These are phyloP conservation scores for Sebastes oblongus DNA, from an alignment of 2,797 vertebrate species.

Conservation along the genomic window DNA sequence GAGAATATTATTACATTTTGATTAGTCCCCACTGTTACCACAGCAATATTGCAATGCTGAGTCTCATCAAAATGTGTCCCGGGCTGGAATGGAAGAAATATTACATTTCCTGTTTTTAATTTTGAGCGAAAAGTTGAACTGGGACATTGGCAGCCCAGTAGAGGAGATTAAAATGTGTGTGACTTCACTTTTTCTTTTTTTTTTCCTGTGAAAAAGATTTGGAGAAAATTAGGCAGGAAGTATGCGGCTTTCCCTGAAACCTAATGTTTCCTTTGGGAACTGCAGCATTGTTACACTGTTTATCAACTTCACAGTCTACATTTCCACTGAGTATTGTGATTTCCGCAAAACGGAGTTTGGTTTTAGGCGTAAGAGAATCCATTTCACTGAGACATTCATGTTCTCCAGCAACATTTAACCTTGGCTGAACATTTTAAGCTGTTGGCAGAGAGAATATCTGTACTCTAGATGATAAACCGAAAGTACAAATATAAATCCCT, in stretches of 20 bases:
- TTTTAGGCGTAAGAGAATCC: background rate
- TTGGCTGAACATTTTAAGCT: background rate
- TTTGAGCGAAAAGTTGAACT: constrained; percentile 63
- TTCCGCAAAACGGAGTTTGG: constrained; percentile 26
- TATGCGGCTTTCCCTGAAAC: constrained; percentile 64
- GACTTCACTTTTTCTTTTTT: constrained; percentile 47
- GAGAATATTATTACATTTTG: constrained; percentile 60
- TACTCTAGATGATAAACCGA: background rate
- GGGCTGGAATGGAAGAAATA: constrained; percentile 57
- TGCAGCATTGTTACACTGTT: constrained; percentile 55
- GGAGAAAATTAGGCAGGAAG: constrained; percentile 65
- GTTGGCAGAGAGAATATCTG: background rate
- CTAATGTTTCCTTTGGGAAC: constrained; percentile 59
- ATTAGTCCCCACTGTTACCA: constrained; percentile 64
- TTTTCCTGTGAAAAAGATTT: constrained; percentile 53
- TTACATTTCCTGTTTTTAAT: constrained; percentile 74
- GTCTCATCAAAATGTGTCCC: constrained; percentile 63
- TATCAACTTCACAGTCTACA: constrained; percentile 43
- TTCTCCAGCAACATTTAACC: constrained; percentile 15
- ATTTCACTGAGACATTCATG: background rate
- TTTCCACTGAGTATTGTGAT: constrained; percentile 30
- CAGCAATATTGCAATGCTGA: constrained; percentile 62
- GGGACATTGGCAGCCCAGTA: constrained; percentile 63
- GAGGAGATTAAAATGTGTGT: constrained; percentile 71
- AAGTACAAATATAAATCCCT: background rate